Conservation (phyloP, 1,140 invertebrate genomes). For the Drosophila tsacasi region DNA sequence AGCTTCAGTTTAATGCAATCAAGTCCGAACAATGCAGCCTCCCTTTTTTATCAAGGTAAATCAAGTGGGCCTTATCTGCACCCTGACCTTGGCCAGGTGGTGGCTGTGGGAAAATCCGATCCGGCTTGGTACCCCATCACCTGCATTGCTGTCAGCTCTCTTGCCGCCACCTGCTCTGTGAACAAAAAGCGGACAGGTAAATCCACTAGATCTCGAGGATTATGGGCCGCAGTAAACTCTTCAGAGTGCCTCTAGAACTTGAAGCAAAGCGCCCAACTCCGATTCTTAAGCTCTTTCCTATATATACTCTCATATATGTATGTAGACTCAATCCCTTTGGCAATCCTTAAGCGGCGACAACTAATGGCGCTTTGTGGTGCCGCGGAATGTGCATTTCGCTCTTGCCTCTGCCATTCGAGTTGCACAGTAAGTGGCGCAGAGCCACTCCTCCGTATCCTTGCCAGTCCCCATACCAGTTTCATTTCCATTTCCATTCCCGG, state of each 20-base stretch:
- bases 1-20: slow-evolving; percentile 25
- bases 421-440: slow-evolving; percentile 64
- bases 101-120: slow-evolving; percentile 6
- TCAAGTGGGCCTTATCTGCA: slow-evolving; percentile 29
- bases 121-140: slow-evolving; percentile 3
- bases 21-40: slow-evolving; percentile 10
- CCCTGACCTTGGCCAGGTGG: slow-evolving; percentile 38
- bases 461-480: not conserved
- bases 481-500: not conserved
- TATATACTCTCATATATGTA: not conserved
- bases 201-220: slow-evolving; percentile 21
- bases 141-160: slow-evolving; percentile 18
- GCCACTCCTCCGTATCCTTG: slow-evolving; percentile 12
- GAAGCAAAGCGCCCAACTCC: slow-evolving; percentile 31
- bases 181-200: slow-evolving; percentile 16
- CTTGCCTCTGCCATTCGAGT: slow-evolving; percentile 54
- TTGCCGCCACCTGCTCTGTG: slow-evolving; percentile 2
- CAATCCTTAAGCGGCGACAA: slow-evolving; percentile 68
- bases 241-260: slow-evolving; percentile 49
- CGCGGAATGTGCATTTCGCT: slow-evolving; percentile 74
- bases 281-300: slow-evolving; percentile 15
- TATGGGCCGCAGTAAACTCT: slow-evolving; percentile 31
- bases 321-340: slow-evolving; percentile 31
- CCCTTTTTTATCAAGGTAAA: not conserved
- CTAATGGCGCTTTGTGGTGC: slow-evolving; percentile 71